These are phyloP conservation scores for Pteronura brasiliensis DNA, from an alignment of 2,113 vertebrate genomes.

Conservation along the genomic window DNA sequence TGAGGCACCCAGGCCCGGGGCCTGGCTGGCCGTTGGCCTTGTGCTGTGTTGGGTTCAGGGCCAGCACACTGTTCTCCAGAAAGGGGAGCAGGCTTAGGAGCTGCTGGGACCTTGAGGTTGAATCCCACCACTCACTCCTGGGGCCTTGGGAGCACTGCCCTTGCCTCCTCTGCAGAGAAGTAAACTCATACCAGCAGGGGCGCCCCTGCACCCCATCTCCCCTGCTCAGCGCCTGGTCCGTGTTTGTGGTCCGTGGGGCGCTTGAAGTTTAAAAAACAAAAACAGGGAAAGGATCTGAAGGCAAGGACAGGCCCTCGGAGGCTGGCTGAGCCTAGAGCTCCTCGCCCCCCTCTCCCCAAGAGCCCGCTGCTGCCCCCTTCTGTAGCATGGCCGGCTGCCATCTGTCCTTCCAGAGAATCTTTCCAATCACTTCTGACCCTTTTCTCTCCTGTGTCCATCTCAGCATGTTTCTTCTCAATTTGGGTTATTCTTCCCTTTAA, in stretches of 20 bases:
- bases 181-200: too few relatives aligned
- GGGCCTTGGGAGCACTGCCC: background rate
- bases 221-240: too few relatives aligned
- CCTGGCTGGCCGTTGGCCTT: background rate
- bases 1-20: too few relatives aligned
- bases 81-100: background rate
- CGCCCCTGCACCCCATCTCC: background rate
- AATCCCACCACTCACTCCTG: background rate
- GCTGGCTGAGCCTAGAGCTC: background rate
- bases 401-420: background rate
- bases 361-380: background rate
- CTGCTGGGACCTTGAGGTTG: fast-evolving
- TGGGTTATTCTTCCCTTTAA: background rate
- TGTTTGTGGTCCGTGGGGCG: background rate
- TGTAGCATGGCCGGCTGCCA: fast-evolving
- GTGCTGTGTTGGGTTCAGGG: background rate
- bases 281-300: background rate
- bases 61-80: background rate
- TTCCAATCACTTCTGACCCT: background rate
- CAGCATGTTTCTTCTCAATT: background rate
- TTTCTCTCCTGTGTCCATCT: background rate
- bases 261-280: background rate
- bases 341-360: fast-evolving
- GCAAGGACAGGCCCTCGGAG: fast-evolving
- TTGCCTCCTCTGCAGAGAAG: background rate